Conservation (phyloP, 2,888 invertebrate genomes). For the Caprella mutica region DNA sequence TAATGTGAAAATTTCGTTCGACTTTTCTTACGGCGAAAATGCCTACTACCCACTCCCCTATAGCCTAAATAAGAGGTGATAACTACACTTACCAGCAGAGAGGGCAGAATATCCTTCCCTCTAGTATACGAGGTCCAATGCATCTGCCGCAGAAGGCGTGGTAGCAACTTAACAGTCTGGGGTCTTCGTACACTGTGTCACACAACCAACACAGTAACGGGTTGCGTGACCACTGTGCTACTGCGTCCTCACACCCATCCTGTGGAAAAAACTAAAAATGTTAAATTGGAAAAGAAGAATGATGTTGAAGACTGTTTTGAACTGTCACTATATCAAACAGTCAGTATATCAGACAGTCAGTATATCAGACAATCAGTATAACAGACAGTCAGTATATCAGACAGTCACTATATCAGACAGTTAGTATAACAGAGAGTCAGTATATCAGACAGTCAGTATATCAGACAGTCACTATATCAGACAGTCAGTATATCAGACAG, state of each 20-base stretch:
- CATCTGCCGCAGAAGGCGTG: slow-evolving; percentile 60
- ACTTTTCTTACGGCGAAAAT: no score
- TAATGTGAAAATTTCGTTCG: no score
- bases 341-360: neutral
- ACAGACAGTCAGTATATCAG: neutral
- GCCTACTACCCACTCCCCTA: no score
- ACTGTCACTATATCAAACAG: neutral
- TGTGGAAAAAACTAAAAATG: no score
- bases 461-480: neutral
- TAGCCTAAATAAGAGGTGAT: no score
- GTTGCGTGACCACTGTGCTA: slow-evolving; percentile 32
- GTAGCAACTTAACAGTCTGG: slow-evolving; percentile 55
- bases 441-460: neutral
- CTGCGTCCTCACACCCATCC: slow-evolving; percentile 25
- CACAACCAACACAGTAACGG: slow-evolving; percentile 33
- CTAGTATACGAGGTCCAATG: slow-evolving; percentile 50
- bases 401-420: neutral
- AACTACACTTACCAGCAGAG: slow-evolving; percentile 54
- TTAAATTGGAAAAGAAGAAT: no score
- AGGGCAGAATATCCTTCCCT: slow-evolving; percentile 53
- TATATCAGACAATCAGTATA: neutral
- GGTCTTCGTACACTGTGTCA: slow-evolving; percentile 45
- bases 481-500: neutral
- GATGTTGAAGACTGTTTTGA: no score
- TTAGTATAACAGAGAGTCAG: neutral